Evolutionary conservation across 2,797 vertebrate genomes (phyloP).

Genomic region (Macrochelys suwanniensis): DNA sequence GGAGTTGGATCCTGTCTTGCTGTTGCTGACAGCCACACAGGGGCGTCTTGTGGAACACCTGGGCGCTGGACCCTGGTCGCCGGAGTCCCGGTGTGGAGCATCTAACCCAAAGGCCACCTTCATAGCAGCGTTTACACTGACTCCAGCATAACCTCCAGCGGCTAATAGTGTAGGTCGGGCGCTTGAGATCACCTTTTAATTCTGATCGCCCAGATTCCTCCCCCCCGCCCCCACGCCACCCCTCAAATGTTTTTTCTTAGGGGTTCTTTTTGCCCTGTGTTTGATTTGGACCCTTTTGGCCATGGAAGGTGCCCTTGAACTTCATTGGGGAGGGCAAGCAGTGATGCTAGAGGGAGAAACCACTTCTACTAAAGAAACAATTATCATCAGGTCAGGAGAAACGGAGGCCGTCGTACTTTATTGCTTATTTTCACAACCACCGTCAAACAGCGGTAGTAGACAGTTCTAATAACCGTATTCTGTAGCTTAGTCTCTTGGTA

Average conservation of each 20-base stretch:
- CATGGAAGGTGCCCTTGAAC: not conserved
- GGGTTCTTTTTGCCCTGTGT: not conserved
- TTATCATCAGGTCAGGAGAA: not conserved
- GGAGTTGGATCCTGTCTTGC: no score
- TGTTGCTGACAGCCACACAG: no score
- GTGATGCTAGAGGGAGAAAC: not conserved
- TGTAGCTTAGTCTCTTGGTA: constrained; percentile 29
- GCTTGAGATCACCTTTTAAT: not conserved
- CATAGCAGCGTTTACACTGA: not conserved
- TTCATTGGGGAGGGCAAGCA: not conserved
- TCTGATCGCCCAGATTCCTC: not conserved
- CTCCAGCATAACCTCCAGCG: not conserved
- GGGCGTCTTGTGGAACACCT: no score
- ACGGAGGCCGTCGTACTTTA: not conserved
- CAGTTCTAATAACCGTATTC: fast-evolving
- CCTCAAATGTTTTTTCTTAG: no score
- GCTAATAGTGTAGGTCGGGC: not conserved
- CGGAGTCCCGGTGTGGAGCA: no score
- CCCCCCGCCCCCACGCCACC: no score
- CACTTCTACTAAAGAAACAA: not conserved
- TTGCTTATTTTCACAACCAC: not conserved
- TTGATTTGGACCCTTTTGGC: not conserved
- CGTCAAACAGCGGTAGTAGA: not conserved
- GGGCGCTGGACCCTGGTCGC: no score
- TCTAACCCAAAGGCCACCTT: not conserved